These are phyloP conservation scores for Junco hyemalis DNA, from an alignment of 2,113 vertebrate genomes.

Conservation along the genomic window DNA sequence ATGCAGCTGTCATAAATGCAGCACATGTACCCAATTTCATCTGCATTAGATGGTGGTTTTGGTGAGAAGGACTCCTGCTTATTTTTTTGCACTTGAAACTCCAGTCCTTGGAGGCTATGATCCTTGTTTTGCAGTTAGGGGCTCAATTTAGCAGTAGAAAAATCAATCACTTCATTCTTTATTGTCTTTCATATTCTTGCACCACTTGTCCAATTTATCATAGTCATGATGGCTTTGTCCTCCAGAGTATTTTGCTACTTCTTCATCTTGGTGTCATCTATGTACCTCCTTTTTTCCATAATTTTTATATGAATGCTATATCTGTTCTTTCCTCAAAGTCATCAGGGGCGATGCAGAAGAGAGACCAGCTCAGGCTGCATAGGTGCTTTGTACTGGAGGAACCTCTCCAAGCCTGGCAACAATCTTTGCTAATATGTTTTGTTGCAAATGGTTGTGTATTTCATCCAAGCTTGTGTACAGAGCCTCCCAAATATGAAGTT, in stretches of 20 bases:
- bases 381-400: neutral
- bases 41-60: neutral
- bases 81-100: neutral
- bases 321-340: neutral
- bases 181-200: neutral
- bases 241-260: neutral
- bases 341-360: neutral
- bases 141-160: neutral
- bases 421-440: neutral
- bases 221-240: neutral
- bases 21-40: neutral
- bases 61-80: neutral
- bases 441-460: neutral
- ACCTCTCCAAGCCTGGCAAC: neutral
- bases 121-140: neutral
- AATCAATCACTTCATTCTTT: conserved; percentile 33
- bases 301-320: neutral
- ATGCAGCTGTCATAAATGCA: neutral
- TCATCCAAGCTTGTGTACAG: neutral
- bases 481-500: neutral
- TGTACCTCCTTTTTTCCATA: accelerated
- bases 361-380: neutral
- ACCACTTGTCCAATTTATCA: neutral
- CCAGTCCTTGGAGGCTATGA: neutral
- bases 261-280: conserved; percentile 11